Evolutionary conservation across 30 jellyfish, hydroid and myxozoan species (phyloP).

Genomic region (Pelagia noctiluca): DNA sequence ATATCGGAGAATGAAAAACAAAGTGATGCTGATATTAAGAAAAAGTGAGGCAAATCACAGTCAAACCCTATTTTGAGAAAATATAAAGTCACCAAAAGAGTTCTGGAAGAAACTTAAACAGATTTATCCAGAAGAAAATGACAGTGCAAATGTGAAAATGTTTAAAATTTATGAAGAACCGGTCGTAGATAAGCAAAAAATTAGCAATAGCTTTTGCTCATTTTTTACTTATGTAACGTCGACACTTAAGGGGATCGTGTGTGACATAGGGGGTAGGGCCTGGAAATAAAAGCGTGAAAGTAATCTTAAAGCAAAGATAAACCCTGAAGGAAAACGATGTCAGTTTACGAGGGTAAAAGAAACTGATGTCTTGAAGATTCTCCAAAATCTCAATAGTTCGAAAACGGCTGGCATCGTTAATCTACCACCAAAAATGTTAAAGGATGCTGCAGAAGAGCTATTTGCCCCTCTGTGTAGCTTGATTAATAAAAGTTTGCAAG

Average conservation of each 20-base stretch:
- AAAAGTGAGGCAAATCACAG: conserved; percentile 49
- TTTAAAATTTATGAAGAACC: conserved; percentile 22
- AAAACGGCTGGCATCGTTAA: conserved; percentile 57
- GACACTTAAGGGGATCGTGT: neutral
- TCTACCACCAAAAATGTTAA: conserved; percentile 51
- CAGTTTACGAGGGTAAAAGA: conserved; percentile 36
- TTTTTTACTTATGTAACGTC: conserved; percentile 49
- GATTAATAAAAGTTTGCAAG: neutral
- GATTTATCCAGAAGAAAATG: conserved; percentile 36
- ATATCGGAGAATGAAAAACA: conserved; percentile 39
- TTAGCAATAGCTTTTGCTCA: conserved; percentile 48
- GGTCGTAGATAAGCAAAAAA: conserved; percentile 13
- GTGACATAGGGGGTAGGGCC: neutral
- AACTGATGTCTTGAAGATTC: conserved; percentile 34
- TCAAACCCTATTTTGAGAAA: conserved; percentile 26
- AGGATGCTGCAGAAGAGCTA: conserved; percentile 53
- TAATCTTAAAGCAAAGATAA: conserved; percentile 35
- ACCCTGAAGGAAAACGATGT: conserved; percentile 52
- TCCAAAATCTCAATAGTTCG: conserved; percentile 14
- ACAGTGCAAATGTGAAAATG: conserved; percentile 42
- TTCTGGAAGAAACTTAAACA: conserved; percentile 34
- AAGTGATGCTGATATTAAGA: conserved; percentile 27
- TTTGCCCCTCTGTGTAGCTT: conserved; percentile 2
- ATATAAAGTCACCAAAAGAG: conserved; percentile 37
- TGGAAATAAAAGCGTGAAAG: conserved; percentile 1